Conservation (phyloP, 2,888 invertebrate genomes). For the Eledone cirrhosa region DNA sequence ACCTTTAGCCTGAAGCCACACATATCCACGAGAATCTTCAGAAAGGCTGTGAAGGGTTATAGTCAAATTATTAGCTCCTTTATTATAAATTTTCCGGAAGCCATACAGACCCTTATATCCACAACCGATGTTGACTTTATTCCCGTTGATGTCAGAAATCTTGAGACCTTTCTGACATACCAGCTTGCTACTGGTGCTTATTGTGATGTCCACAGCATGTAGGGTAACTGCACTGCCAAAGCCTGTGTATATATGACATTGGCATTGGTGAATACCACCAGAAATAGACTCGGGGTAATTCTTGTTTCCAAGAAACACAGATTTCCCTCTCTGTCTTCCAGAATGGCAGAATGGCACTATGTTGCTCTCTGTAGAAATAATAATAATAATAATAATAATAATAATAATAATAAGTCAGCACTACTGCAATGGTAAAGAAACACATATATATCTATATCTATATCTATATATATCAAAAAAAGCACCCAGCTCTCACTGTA, state of each 20-base stretch:
- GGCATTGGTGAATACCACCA: conserved; percentile 44
- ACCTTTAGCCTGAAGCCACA: conserved; percentile 57
- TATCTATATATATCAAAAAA: too few relatives aligned
- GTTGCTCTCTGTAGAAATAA: conserved; percentile 48
- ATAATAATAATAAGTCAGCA: too few relatives aligned
- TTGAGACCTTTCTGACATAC: conserved; percentile 46
- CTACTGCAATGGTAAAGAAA: too few relatives aligned
- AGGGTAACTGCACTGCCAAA: conserved; percentile 48
- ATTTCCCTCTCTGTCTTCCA: conserved; percentile 47
- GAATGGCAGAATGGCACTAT: conserved; percentile 51
- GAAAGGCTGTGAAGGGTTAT: conserved; percentile 46
- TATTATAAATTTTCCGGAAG: conserved; percentile 50
- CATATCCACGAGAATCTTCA: conserved; percentile 47
- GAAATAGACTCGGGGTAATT: conserved; percentile 51
- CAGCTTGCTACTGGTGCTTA: conserved; percentile 39
- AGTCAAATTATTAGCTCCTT: conserved; percentile 50
- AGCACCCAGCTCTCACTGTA: too few relatives aligned
- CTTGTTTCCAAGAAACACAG: conserved; percentile 50
- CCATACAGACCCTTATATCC: conserved; percentile 54
- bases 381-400: too few relatives aligned
- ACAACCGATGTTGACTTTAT: conserved; percentile 47
- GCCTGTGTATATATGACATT: conserved; percentile 50
- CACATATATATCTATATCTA: too few relatives aligned
- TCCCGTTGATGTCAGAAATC: conserved; percentile 46
- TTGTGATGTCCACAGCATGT: conserved; percentile 48